phyloP scores from a whole-genome alignment of 2,888 invertebrate species.

The Hyles lineata region DNA sequence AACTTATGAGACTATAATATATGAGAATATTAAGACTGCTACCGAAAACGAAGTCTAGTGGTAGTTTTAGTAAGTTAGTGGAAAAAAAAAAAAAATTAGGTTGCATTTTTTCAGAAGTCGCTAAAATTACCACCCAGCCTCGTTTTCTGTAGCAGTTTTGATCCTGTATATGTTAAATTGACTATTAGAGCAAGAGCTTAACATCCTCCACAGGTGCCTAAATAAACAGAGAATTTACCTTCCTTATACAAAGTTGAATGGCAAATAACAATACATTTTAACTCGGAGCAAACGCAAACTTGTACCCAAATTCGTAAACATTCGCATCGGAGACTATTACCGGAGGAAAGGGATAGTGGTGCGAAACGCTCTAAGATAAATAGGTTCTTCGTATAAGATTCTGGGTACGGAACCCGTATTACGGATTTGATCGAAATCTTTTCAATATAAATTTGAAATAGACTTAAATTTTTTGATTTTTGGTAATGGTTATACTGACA shows the following conservation, averaged over 20 bases:
- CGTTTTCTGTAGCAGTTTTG: too few relatives aligned
- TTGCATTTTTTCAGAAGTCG: too few relatives aligned
- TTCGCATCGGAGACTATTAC: slow-evolving; percentile 23
- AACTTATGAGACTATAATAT: too few relatives aligned
- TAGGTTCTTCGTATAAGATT: slow-evolving; percentile 15
- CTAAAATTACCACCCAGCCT: too few relatives aligned
- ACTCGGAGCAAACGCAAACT: slow-evolving; percentile 19
- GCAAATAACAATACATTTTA: slow-evolving; percentile 25
- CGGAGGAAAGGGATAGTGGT: slow-evolving; percentile 8
- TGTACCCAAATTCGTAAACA: slow-evolving; percentile 20
- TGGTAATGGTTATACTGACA: neutral
- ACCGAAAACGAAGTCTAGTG: too few relatives aligned
- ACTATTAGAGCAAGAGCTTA: neutral
- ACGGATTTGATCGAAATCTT: neutral
- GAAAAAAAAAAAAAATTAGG: too few relatives aligned
- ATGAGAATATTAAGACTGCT: too few relatives aligned
- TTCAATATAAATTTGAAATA: neutral
- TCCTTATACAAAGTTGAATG: slow-evolving; percentile 3
- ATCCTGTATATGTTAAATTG: neutral
- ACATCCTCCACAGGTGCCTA: neutral
- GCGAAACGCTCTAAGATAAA: slow-evolving; percentile 23
- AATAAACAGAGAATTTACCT: slow-evolving; percentile 6
- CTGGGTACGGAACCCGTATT: neutral
- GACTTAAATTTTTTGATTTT: neutral
- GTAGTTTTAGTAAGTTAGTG: too few relatives aligned